Conservation (phyloP, 2,797 vertebrate genomes). For the Sciaenops ocellatus region DNA sequence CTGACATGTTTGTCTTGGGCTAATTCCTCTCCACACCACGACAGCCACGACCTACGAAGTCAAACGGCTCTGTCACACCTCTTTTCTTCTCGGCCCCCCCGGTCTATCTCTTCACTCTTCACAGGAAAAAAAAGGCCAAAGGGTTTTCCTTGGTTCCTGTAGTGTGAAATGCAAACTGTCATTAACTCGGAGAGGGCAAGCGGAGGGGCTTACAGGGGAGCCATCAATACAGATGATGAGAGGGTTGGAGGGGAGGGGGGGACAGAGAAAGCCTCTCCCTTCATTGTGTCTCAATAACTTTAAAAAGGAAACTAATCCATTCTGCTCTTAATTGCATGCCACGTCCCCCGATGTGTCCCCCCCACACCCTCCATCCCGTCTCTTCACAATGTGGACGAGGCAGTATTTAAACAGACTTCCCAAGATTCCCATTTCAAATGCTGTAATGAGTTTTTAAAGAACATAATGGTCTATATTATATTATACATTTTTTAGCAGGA, state of each 20-base stretch:
- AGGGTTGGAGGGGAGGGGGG: constrained; percentile 19
- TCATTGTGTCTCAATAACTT: constrained; percentile 87
- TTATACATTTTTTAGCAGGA: constrained; percentile 72
- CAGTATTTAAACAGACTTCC: constrained; percentile 77
- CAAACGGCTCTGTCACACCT: constrained; percentile 75
- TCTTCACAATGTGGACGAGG: constrained; percentile 72
- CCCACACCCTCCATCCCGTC: constrained; percentile 46
- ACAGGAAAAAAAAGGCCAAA: constrained; percentile 67
- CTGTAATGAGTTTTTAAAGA: constrained; percentile 87
- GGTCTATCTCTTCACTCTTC: constrained; percentile 67
- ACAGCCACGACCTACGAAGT: constrained; percentile 73
- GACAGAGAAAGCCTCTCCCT: constrained; percentile 67
- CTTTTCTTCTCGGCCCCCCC: constrained; percentile 52
- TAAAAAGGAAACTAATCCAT: constrained; percentile 87
- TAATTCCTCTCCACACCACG: constrained; percentile 80
- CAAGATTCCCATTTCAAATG: constrained; percentile 83
- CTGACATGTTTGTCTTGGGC: constrained; percentile 76
- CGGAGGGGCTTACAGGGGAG: constrained; percentile 71
- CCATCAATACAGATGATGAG: constrained; percentile 81
- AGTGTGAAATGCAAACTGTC: constrained; percentile 83
- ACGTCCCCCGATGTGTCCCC: constrained; percentile 79
- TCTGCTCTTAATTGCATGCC: constrained; percentile 87
- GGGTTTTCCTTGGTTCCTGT: constrained; percentile 71
- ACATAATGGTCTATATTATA: constrained; percentile 85
- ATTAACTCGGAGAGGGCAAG: constrained; percentile 72